A percentile compares a stretch with the other conserved stretches of the same genome.
Conservation (phyloP, 2,113 vertebrate genomes). For the Trochalopteron elliotii region DNA sequence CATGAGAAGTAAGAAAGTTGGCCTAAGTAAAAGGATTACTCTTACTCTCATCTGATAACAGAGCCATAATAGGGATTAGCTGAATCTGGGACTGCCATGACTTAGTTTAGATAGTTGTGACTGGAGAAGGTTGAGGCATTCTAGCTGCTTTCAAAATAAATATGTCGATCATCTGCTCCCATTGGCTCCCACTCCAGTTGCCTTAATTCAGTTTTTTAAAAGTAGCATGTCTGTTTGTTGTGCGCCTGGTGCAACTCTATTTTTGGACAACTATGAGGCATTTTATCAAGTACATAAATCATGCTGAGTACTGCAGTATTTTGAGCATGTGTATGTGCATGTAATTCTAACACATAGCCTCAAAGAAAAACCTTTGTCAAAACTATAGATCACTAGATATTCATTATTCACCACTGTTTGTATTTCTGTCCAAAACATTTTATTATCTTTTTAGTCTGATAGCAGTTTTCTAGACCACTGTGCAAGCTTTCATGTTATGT, state of each 20-base stretch:
- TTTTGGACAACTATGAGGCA: conserved; percentile 27
- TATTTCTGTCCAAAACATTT: conserved; percentile 31
- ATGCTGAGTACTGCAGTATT: conserved; percentile 25
- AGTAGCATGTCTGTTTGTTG: conserved; percentile 1
- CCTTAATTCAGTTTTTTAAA: conserved; percentile 10
- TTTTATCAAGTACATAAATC: conserved; percentile 45
- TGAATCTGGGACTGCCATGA: background rate
- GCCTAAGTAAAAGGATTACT: background rate
- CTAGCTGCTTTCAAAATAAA: conserved; percentile 56
- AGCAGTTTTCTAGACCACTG: conserved; percentile 5
- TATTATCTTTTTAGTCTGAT: conserved; percentile 39
- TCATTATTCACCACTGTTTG: conserved; percentile 33
- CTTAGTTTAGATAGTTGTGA: conserved; percentile 20
- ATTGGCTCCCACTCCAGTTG: conserved; percentile 19
- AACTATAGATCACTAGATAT: background rate
- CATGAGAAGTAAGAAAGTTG: background rate
- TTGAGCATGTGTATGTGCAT: background rate
- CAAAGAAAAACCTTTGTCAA: conserved; percentile 32
- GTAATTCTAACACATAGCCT: conserved; percentile 21
- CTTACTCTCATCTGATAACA: background rate
- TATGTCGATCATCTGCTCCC: conserved; percentile 40
- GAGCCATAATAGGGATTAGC: background rate
- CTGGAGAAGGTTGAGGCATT: conserved; percentile 38
- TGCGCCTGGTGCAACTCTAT: conserved; percentile 40
- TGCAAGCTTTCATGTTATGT: background rate